These are phyloP conservation scores for Archivesica marissinica DNA, from an alignment of 1,140 invertebrate species.

Conservation along the genomic window DNA sequence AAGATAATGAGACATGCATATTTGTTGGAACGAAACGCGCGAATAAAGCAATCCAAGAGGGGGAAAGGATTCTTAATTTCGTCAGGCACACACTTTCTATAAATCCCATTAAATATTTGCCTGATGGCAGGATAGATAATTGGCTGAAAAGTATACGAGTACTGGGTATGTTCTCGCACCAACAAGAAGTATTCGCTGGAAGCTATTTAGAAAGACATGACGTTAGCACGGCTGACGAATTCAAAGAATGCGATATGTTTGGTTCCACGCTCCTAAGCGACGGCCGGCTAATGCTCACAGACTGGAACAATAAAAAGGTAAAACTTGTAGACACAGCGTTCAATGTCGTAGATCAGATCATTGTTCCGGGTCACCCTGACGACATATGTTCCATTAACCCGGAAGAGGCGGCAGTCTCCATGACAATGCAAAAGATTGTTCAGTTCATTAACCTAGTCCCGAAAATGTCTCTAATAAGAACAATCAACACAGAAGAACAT, in stretches of 20 bases:
- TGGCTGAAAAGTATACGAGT: constrained; percentile 38
- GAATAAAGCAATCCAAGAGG: constrained; percentile 22
- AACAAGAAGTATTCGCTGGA: constrained; percentile 15
- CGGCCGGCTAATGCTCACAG: constrained; percentile 32
- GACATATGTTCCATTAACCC: constrained; percentile 29
- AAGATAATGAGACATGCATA: neutral
- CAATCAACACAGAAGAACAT: constrained; percentile 31
- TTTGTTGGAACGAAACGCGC: constrained; percentile 38
- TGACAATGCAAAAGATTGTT: constrained; percentile 34
- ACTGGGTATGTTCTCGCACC: constrained; percentile 38
- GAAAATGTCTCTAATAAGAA: constrained; percentile 1
- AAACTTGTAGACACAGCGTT: constrained; percentile 40
- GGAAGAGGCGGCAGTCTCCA: constrained; percentile 22
- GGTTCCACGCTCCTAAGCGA: constrained; percentile 17
- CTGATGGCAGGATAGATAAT: constrained; percentile 25
- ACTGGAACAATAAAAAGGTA: constrained; percentile 58
- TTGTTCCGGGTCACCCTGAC: constrained; percentile 1
- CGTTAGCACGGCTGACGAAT: constrained; percentile 20
- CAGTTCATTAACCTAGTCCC: constrained; percentile 30
- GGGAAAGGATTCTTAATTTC: constrained; percentile 3
- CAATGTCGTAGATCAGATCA: neutral
- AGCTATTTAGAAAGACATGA: constrained; percentile 32
- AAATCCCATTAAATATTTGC: constrained; percentile 21
- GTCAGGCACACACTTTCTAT: neutral
- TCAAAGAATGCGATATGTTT: constrained; percentile 42